Conservation (phyloP, 1,140 invertebrate genomes). For the Sinonovacula constricta region DNA sequence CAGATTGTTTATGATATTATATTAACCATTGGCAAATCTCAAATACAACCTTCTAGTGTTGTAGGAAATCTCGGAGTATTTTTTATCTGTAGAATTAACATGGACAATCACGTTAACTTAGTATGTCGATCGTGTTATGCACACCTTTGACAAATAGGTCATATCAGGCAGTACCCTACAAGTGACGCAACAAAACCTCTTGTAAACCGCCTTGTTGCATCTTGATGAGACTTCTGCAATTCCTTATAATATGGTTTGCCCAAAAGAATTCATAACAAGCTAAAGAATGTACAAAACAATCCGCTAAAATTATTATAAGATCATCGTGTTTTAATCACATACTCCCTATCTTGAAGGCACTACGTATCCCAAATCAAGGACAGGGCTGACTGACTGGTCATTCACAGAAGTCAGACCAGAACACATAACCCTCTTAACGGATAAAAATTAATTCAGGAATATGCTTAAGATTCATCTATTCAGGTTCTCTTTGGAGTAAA, state of each 20-base stretch:
- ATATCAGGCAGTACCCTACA: constrained; percentile 26
- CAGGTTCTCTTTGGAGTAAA: no score
- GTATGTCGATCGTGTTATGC: constrained; percentile 31
- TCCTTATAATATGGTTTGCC: background rate
- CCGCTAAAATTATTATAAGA: background rate
- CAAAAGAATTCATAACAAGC: background rate
- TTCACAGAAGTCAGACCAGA: no score
- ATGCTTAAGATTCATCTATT: no score
- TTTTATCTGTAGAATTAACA: constrained; percentile 25
- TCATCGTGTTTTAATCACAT: background rate
- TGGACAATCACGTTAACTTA: constrained; percentile 36
- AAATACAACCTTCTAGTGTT: constrained; percentile 25
- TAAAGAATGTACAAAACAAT: background rate
- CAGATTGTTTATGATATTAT: constrained; percentile 22
- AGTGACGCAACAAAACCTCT: constrained; percentile 35
- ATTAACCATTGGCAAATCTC: constrained; percentile 3
- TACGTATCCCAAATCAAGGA: no score
- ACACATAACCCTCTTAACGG: no score
- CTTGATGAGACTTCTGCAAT: constrained; percentile 37
- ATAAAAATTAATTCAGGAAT: no score
- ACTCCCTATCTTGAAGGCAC: background rate
- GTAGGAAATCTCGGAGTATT: constrained; percentile 30
- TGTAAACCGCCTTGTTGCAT: constrained; percentile 36
- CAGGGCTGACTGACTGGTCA: no score
- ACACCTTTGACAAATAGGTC: constrained; percentile 37